Conservation (phyloP, 2,888 invertebrate genomes). For the Lasius platythorax region DNA sequence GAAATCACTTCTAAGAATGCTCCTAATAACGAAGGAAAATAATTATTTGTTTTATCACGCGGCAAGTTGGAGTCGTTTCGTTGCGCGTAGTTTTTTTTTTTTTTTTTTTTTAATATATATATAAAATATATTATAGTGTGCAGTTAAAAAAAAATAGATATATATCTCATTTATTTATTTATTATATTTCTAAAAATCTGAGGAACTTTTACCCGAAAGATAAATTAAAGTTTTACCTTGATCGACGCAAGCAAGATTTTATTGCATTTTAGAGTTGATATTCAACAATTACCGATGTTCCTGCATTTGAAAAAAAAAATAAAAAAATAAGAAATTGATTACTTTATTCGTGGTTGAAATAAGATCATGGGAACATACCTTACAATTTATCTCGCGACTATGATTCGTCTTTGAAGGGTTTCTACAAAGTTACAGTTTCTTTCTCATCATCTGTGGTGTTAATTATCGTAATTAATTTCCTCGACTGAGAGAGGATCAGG, state of each 20-base stretch:
- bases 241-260: neutral
- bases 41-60: neutral
- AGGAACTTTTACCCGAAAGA: neutral
- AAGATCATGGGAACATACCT: neutral
- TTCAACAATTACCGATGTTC: neutral
- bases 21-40: neutral
- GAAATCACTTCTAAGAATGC: neutral
- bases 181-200: neutral
- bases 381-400: neutral
- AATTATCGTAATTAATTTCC: conserved; percentile 21
- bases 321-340: neutral
- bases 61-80: neutral
- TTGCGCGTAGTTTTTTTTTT: neutral
- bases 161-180: neutral
- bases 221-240: neutral
- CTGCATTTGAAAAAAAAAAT: neutral
- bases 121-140: too few relatives aligned
- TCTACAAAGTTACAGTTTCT: neutral
- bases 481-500: neutral
- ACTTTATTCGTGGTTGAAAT: neutral
- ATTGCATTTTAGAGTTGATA: neutral
- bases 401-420: neutral
- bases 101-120: too few relatives aligned
- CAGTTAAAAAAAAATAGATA: neutral
- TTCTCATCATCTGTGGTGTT: neutral